Percentiles rank a stretch among this genome's conserved stretches.
Conservation (phyloP, 2,888 invertebrate species). For the Callyntrura sp. region DNA sequence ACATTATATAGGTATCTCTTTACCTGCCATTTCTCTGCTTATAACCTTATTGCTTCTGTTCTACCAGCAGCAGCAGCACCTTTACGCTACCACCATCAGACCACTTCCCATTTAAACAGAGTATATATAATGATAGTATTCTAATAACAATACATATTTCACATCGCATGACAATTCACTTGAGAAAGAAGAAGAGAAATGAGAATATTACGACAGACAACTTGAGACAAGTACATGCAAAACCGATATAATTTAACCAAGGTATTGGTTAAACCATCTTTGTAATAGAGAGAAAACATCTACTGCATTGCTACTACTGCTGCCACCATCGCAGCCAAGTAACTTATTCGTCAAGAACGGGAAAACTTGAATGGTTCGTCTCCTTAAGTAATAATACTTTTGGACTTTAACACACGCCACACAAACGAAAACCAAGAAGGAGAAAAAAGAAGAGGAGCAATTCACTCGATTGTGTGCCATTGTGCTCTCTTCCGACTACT, state of each 20-base stretch:
- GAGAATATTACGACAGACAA: slow-evolving; percentile 70
- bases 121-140: slow-evolving; percentile 44
- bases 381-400: slow-evolving; percentile 64
- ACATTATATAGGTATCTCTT: not conserved
- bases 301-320: not conserved
- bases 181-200: slow-evolving; percentile 69
- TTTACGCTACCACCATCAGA: not conserved
- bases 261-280: slow-evolving; percentile 40
- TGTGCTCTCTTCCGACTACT: slow-evolving; percentile 44
- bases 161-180: slow-evolving; percentile 72
- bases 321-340: slow-evolving; percentile 25
- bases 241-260: slow-evolving; percentile 72
- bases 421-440: slow-evolving; percentile 42
- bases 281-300: slow-evolving; percentile 17
- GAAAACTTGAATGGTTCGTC: slow-evolving; percentile 58
- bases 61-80: not conserved
- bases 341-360: slow-evolving; percentile 44
- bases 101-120: slow-evolving; percentile 21
- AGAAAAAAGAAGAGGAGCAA: slow-evolving; percentile 49
- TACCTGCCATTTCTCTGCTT: slow-evolving; percentile 35
- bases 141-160: slow-evolving; percentile 59
- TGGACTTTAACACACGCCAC: slow-evolving; percentile 49
- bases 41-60: too few species aligned
- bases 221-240: slow-evolving; percentile 72
- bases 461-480: slow-evolving; percentile 61